These are phyloP conservation scores for Nephila pilipes DNA, from an alignment of 1,140 invertebrate genomes.

Conservation along the genomic window DNA sequence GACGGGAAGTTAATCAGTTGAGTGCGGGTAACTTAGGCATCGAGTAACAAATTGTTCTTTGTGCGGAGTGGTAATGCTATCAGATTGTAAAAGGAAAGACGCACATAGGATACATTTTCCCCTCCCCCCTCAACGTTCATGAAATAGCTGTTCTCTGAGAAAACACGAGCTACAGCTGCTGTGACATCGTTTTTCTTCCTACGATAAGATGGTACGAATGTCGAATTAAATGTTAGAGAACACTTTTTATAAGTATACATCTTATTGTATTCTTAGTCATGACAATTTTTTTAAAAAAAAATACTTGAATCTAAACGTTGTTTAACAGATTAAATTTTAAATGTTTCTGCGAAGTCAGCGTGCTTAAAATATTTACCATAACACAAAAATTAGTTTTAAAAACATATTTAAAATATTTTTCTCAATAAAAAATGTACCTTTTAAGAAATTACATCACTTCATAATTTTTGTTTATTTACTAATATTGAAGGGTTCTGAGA, in stretches of 20 bases:
- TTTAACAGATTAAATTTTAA: no score
- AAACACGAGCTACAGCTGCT: not conserved
- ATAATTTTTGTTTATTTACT: no score
- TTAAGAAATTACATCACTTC: no score
- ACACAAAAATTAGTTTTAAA: no score
- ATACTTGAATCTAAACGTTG: no score
- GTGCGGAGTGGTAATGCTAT: not conserved
- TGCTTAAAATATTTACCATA: no score
- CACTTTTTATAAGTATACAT: not conserved
- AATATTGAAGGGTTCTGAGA: no score
- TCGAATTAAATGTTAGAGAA: not conserved
- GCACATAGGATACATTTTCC: not conserved
- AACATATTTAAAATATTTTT: no score
- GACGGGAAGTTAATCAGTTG: not conserved
- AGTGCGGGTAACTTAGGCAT: constrained; percentile 19
- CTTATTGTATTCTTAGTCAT: no score
- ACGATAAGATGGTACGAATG: not conserved
- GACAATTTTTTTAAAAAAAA: no score
- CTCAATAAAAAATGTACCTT: no score
- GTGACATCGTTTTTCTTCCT: constrained; percentile 2
- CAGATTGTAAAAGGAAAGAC: not conserved
- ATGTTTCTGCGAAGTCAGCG: no score
- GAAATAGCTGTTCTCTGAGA: constrained; percentile 16
- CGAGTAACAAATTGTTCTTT: constrained; percentile 54
- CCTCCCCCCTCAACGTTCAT: not conserved